Evolutionary conservation across 2,113 vertebrate genomes (phyloP).

Genomic region (Brachypteracias leptosomus): DNA sequence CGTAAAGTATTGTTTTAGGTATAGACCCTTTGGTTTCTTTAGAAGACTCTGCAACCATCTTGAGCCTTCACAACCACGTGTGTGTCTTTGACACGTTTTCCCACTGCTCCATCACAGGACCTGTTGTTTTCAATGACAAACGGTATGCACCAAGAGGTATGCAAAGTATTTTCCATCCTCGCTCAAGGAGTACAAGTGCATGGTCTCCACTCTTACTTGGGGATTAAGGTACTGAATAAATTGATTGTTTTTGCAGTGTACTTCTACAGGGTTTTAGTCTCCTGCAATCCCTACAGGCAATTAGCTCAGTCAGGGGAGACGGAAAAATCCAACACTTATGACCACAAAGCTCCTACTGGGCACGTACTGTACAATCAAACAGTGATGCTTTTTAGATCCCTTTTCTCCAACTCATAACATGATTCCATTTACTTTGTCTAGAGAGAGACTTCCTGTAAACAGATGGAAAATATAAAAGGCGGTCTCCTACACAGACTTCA

Average conservation of each 20-base stretch:
- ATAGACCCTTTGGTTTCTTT: neutral
- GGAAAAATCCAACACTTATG: constrained; percentile 31
- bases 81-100: neutral
- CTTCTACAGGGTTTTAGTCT: neutral
- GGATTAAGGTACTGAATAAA: constrained; percentile 39
- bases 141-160: neutral
- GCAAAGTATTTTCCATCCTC: neutral
- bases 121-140: neutral
- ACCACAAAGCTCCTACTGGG: constrained; percentile 6
- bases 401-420: neutral
- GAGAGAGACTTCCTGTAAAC: neutral
- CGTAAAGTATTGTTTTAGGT: neutral
- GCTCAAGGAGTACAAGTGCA: neutral
- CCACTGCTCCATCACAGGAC: neutral
- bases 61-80: neutral
- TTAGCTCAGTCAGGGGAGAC: neutral
- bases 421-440: neutral
- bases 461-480: neutral
- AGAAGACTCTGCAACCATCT: neutral
- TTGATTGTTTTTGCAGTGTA: neutral
- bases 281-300: neutral
- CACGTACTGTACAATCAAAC: neutral
- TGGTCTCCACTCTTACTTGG: neutral
- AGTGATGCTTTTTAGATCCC: neutral
- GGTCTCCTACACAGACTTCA: neutral